phyloP scores from a whole-genome alignment of 2,888 invertebrate genomes.

The Eurytoma californica region DNA sequence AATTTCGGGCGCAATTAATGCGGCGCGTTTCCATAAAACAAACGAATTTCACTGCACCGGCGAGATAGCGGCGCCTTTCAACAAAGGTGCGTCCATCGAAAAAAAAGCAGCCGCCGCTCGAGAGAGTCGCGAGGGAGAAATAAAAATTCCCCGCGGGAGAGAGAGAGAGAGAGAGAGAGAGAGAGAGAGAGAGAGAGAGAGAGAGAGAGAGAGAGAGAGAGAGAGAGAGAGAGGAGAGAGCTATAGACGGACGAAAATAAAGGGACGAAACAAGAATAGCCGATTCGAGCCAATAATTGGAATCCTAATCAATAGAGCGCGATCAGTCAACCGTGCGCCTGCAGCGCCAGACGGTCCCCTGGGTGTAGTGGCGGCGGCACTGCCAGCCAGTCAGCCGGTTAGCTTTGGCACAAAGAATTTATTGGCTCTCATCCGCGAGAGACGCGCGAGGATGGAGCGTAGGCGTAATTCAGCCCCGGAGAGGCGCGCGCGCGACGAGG shows the following conservation, averaged over 20 bases:
- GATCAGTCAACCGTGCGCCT: constrained; percentile 65
- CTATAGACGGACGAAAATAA: constrained; percentile 3
- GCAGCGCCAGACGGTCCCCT: constrained; percentile 34
- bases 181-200: constrained; percentile 2
- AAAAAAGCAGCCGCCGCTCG: background rate
- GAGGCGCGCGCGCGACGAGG: background rate
- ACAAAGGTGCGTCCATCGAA: no score
- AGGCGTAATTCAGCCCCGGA: constrained; percentile 24
- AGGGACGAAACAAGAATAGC: constrained; percentile 58
- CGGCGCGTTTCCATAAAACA: background rate
- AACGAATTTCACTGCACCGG: background rate
- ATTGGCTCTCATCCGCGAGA: constrained; percentile 65
- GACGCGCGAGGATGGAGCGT: constrained; percentile 18
- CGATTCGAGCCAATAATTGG: constrained; percentile 70
- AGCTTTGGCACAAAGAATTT: constrained; percentile 64
- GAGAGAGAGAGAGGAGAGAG: background rate
- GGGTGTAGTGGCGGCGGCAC: background rate
- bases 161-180: background rate
- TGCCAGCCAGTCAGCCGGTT: background rate
- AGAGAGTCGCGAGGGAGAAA: no score
- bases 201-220: background rate
- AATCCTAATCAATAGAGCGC: constrained; percentile 70
- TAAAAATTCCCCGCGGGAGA: background rate
- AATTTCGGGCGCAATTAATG: no score
- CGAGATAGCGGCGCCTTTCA: background rate